These are phyloP conservation scores for Ammodytes marinus DNA, from an alignment of 2,113 vertebrate species.

Conservation along the genomic window DNA sequence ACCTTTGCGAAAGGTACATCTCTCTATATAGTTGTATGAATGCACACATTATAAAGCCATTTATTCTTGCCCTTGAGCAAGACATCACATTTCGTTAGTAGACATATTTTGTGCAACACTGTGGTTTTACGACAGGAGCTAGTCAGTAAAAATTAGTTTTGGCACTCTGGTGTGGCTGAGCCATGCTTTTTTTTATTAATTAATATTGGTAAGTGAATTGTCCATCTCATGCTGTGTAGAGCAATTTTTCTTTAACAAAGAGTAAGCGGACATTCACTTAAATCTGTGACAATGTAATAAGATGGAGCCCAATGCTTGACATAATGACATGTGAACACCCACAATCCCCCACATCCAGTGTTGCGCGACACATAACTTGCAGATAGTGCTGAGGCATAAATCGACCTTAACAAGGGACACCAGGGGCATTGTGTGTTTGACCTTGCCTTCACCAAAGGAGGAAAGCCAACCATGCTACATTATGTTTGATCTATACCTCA, in stretches of 20 bases:
- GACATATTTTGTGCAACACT: neutral
- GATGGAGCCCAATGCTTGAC: neutral
- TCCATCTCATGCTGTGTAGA: neutral
- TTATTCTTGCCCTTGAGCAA: neutral
- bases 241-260: neutral
- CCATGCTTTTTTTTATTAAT: neutral
- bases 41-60: neutral
- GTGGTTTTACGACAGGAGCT: neutral
- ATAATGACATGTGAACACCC: slow-evolving; percentile 6
- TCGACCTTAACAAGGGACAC: slow-evolving; percentile 51
- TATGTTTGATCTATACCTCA: slow-evolving; percentile 21
- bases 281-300: neutral
- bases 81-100: neutral
- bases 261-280: neutral
- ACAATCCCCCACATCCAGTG: slow-evolving; percentile 10
- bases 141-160: neutral
- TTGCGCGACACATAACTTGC: slow-evolving; percentile 37
- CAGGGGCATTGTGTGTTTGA: neutral
- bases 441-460: neutral
- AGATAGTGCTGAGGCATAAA: slow-evolving; percentile 38
- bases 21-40: neutral
- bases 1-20: neutral
- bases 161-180: neutral
- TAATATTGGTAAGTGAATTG: neutral
- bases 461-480: neutral